Base-by-base conservation (phyloP, 2,113 vertebrate species). In the Psilopogon haemacephalus region DNA sequence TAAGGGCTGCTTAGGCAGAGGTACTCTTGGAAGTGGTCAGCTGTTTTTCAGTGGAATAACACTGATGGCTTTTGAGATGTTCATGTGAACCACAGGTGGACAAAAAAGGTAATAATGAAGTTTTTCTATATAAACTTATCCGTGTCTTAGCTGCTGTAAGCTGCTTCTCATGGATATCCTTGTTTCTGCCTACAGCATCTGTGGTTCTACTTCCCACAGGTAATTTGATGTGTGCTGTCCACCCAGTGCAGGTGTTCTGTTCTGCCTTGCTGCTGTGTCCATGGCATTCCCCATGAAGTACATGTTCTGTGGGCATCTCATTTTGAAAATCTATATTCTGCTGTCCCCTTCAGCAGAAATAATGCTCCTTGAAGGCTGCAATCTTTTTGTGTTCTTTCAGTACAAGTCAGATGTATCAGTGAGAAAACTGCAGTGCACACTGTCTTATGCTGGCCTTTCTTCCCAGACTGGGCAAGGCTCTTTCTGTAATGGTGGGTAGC, bases 241-340 rank as follows among this genome's bases (percentile, higher is more conserved):
- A 1, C 16, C 27, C 30, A 55, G 0, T 23, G n/a, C 7, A 48
- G 68, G 42, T 28, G 44, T 81, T 83, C 52, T 4, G 4, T 30
- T 74, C 58, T 86, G 44, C 30, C 37, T 85, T 83, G 76, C 21
- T 79, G 38, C 38, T 30, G 7, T 50, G 15, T 20, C 33, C 3
- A 0, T 40, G 27, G 58, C 2, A 27, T 35, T 93, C 81, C 44
- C 21, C 13, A 12, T 9, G 5, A 70, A 67, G 20, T 48, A n/a
- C 5, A 4, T 1, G 0, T n/a, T 78, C n/a, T 48, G 3, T 1
- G 11, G 58, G 86, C 81, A 46, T 48, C 5, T 3, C 6, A 11
- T 68, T 74, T 74, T 14, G 17, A 84, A 86, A 46, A 11, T 5
- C 2, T 7, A 4, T 21, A 65, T 76, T 83, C 46, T 64, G 8